These are phyloP conservation scores for Ennomos fuscantarius DNA, from an alignment of 2,888 invertebrate genomes.

Conservation along the genomic window DNA sequence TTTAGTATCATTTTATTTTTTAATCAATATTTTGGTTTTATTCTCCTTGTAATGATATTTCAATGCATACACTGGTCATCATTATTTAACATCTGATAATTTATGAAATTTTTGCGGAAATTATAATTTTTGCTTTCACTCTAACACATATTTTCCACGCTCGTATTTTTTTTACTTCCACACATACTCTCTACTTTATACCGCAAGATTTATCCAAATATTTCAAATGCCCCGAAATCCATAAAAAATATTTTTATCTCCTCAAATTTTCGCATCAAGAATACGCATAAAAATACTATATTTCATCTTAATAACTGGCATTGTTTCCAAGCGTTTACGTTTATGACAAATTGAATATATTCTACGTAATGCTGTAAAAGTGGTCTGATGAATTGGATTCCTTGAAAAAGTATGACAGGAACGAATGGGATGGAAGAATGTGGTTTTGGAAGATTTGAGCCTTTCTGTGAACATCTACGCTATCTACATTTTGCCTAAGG, in stretches of 20 bases:
- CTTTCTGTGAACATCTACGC: background rate
- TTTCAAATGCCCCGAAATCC: conserved; percentile 9
- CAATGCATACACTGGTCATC: too few relatives aligned
- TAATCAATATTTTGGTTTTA: too few relatives aligned
- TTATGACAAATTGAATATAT: conserved; percentile 34
- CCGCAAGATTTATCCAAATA: conserved; percentile 3
- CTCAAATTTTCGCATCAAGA: conserved; percentile 18
- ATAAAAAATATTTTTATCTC: conserved; percentile 23
- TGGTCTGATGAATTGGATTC: conserved; percentile 20
- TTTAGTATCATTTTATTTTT: too few relatives aligned
- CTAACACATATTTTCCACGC: too few relatives aligned
- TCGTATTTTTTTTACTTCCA: too few relatives aligned
- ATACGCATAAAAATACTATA: conserved; percentile 28
- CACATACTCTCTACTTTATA: background rate
- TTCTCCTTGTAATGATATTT: too few relatives aligned
- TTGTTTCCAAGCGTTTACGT: conserved; percentile 30
- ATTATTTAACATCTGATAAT: too few relatives aligned
- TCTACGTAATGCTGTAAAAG: conserved; percentile 14
- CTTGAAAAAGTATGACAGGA: conserved; percentile 22
- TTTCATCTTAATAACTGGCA: conserved; percentile 30
- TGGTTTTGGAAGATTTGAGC: background rate
- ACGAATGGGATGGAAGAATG: conserved; percentile 5
- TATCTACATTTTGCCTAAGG: too few relatives aligned
- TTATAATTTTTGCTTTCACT: too few relatives aligned
- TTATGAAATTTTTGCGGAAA: too few relatives aligned